A percentile compares a stretch with the other conserved stretches of the same genome.
Evolutionary conservation across 2,113 vertebrate species (phyloP).

Genomic region (Chinchilla lanigera): DNA sequence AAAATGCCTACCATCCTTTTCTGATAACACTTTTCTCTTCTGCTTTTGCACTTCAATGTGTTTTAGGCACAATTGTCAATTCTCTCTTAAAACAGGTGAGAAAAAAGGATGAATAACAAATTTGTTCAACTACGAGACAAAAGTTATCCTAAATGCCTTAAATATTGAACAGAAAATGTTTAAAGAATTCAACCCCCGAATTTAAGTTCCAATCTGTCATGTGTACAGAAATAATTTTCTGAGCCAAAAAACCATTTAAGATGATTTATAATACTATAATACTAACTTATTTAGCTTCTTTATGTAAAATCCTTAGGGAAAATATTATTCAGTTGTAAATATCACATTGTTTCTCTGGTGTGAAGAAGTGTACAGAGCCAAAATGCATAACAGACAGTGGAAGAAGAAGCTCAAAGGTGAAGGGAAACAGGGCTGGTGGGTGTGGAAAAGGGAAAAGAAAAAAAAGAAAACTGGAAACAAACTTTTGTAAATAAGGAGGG

Average conservation of each 20-base stretch:
- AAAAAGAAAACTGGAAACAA: background rate
- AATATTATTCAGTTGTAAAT: background rate
- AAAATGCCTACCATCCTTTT: background rate
- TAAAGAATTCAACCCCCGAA: background rate
- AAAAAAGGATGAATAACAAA: background rate
- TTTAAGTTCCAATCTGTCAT: background rate
- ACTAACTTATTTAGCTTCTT: background rate
- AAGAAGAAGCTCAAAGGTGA: background rate
- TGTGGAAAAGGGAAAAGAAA: background rate
- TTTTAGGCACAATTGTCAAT: background rate
- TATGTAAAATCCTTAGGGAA: background rate
- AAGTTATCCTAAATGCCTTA: background rate
- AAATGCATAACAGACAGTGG: background rate
- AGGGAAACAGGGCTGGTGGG: background rate
- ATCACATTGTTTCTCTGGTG: background rate
- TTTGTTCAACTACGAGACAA: background rate
- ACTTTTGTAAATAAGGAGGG: background rate
- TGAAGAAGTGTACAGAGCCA: background rate
- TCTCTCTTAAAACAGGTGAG: background rate
- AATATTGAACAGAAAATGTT: background rate
- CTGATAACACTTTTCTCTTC: background rate
- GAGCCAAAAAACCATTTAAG: background rate
- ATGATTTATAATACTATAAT: background rate
- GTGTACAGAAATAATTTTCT: background rate
- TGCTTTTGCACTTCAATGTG: background rate